Evolutionary conservation across 2,888 invertebrate genomes (phyloP).

Genomic region (Cryptosula pallasiana): DNA sequence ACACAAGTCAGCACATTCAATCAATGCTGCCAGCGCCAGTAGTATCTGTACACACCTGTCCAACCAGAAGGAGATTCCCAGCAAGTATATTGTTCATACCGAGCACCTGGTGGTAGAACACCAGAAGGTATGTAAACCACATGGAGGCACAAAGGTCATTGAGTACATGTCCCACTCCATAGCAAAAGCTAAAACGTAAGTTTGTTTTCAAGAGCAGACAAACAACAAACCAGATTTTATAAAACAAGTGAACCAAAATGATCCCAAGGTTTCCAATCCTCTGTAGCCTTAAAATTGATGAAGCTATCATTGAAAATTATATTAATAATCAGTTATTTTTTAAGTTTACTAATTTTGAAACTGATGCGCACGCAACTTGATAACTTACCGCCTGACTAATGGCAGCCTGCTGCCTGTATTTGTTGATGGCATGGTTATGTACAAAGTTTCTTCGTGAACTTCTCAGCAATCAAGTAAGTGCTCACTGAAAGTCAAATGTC

Average conservation of each 20-base stretch:
- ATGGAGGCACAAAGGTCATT: constrained; percentile 89
- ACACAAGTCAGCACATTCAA: no score
- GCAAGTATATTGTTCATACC: constrained; percentile 44
- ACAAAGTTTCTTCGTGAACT: no score
- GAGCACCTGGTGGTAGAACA: constrained; percentile 67
- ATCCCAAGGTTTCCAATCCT: no score
- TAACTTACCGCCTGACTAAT: not conserved
- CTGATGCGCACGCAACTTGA: not conserved
- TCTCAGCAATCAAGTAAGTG: no score
- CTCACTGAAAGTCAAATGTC: no score
- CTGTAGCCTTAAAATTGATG: no score
- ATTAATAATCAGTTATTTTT: no score
- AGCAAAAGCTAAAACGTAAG: constrained; percentile 46
- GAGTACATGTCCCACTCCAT: constrained; percentile 75
- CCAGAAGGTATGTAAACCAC: constrained; percentile 87
- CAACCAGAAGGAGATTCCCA: constrained; percentile 64
- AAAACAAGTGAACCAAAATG: not conserved
- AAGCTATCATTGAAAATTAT: no score
- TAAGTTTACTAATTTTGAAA: not conserved
- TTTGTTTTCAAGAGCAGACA: no score
- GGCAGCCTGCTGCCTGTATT: not conserved
- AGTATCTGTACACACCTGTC: constrained; percentile 55
- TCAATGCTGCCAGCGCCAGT: no score
- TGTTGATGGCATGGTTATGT: not conserved
- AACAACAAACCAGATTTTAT: no score